Base-by-base conservation (phyloP, 2,888 invertebrate species). In the Priocnemis perturbator region DNA sequence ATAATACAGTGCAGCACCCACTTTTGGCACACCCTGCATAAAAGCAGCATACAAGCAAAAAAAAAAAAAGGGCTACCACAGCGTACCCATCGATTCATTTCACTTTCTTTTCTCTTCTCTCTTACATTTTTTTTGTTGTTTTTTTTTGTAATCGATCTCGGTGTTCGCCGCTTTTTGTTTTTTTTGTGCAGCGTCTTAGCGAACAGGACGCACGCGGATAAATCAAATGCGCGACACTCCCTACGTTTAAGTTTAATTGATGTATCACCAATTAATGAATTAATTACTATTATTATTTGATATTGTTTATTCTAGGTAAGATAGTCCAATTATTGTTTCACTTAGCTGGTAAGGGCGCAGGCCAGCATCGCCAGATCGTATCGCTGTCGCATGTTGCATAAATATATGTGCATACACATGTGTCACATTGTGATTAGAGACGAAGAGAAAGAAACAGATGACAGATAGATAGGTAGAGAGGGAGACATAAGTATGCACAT, bases 261-360 rank as follows among this genome's bases (percentile, higher is more conserved):
- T 82, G 80, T 85, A 84, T 82, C 78, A 79, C 74, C 76, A 80
- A 80, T 78, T 78, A 80, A 79, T 75, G 4, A 37, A 37, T 37
- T 37, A 37, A 37, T 37, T 37, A 11, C 37, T 74, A 79, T 74
- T 76, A 83, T 86, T 83, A 86, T 86, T 88, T 87, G 81, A 85
- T 86, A 87, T 84, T 84, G 37, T 84, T 81, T 85, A 85, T 85
- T 83, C 77, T 87, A 88, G 84, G 76, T 81, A 84, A 86, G 78
- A 81, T 86, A 86, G 84, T 78, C 81, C 81, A 82, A 87, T 83
- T 82, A 86, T 86, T 83, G 81, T 68, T 83, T 85, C 80, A 77
- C 81, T 85, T 86, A 86, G 85, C 81, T 77, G 76, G 79, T 71
- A 86, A 85, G 84, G 78, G 77, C 69, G 83, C 78, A 79, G 78